Evolutionary conservation across 2,113 vertebrate genomes (phyloP), one percentile per base, ranked within the genome.

Genomic region (Oreochromis aureus): DNA sequence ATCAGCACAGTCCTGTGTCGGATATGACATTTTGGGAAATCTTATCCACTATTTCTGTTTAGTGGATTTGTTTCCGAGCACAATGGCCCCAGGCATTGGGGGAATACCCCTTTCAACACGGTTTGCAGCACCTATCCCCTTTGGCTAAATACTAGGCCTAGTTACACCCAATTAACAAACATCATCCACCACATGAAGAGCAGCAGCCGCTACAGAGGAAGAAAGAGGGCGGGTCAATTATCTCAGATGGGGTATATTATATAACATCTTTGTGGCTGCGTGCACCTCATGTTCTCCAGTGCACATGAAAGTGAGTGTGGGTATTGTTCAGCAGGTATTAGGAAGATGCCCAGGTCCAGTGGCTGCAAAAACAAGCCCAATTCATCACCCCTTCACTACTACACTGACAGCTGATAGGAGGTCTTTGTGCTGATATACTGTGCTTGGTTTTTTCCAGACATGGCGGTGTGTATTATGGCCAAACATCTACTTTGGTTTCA

Each of bases 171-270:
- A 88, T 89, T 82, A 92, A 76, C 41, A 92, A 89, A 91, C 59
- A 76, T 44, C 61, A 86, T 39, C 2, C 46, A 92, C 80, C 36
- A 82, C 87, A 94, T 89, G 79, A 87, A 88, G 89, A 85, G 91
- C 92, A 86, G 53, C 82, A 88, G 87, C 69, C 3, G 5, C 76
- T 56, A 66, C 79, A 89, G 81, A 83, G 7, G 54, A 16, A 63
- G 69, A 39, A 82, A 32, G 76, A 59, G 81, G 87, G 84, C 1
- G 86, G 84, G 85, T 87, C 80, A 83, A 63, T 93, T 87, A 83
- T 83, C 76, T 81, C 80, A 86, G 81, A 93, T 81, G 83, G 89
- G 89, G 34, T 86, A 82, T 89, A 89, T 95, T 94, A 92, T 86
- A 86, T 95, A 95, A 95, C 87, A 87, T 87, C 85, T 53, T 46